phyloP scores from a whole-genome alignment of 1,140 invertebrate genomes.

The Dufourea novaeangliae region DNA sequence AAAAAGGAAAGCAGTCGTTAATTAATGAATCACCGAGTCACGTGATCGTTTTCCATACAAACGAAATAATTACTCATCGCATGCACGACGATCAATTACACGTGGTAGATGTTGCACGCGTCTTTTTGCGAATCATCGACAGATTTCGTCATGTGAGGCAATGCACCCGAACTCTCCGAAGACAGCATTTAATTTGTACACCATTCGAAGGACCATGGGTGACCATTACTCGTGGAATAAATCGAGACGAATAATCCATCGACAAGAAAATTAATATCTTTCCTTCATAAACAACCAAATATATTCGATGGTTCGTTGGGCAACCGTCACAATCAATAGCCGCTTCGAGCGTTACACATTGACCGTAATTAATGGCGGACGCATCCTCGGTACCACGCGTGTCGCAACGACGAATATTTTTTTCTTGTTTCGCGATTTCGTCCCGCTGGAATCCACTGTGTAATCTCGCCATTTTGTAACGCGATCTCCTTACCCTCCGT shows the following conservation, averaged over 20 bases:
- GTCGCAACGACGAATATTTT: conserved; percentile 2
- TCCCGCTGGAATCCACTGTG: neutral
- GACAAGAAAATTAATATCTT: neutral
- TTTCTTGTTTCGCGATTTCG: conserved; percentile 24
- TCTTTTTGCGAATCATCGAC: neutral
- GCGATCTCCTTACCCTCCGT: neutral
- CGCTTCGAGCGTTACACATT: neutral
- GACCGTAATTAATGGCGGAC: conserved; percentile 16
- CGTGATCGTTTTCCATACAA: neutral
- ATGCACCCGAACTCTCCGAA: neutral
- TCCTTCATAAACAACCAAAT: neutral
- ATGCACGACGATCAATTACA: conserved; percentile 14
- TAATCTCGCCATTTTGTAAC: conserved; percentile 59
- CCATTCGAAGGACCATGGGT: no score
- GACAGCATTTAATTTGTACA: no score
- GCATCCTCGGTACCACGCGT: neutral
- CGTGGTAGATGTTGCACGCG: neutral
- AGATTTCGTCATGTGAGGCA: neutral
- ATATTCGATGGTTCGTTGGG: neutral
- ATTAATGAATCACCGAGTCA: neutral
- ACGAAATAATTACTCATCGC: conserved; percentile 15
- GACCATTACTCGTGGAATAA: no score
- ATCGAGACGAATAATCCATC: neutral
- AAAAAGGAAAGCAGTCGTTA: neutral
- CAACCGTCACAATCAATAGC: neutral